Evolutionary conservation across 2,888 invertebrate genomes (phyloP), one percentile per base, ranked within the genome.

Genomic region (Dendrolimus pini): DNA sequence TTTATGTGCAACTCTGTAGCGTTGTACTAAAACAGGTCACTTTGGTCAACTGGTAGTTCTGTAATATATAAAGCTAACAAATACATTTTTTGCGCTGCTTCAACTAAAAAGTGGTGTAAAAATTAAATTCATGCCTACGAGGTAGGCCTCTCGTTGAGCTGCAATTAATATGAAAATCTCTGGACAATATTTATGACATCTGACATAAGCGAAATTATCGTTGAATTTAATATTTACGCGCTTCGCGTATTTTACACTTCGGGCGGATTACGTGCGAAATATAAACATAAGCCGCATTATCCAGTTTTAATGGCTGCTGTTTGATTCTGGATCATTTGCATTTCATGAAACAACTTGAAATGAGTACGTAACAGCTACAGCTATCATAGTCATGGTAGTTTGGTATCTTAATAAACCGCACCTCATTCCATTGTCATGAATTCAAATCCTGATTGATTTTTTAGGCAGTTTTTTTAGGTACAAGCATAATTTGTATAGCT

Each of bases 171-270:
- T 82, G 80, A 85, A 85, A 83, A 82, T 83, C 79, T 78, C 75
- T 72, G 77, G 73, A 77, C 79, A 77, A 80, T 83, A 86, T 87
- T 85, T 87, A 87, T 80, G 80, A 78, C 78, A 80, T 12, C 75
- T 75, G 77, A 80, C 80, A 78, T 76, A 67, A 64, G 77, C 75
- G 70, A 80, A 85, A 85, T 86, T 83, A 84, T 81, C 78, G 76
- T 78, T 62, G 71, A 79, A 75, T 83, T 82, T 83, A 85, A 87
- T 88, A 82, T 88, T 86, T 83, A 85, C 85, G 78, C 82, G 82
- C 79, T 75, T 74, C 75, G 70, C 82, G 80, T 86, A 87, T 85
- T 85, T 88, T 83, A 83, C 82, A 79, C 77, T 79, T 78, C 75
- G 70, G 72, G 73, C 75, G 80, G 83, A 85, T 85, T 85, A 86